Evolutionary conservation across 1,140 invertebrate species (phyloP), one percentile per base, ranked within the genome.

Genomic region (Melitaea cinxia): DNA sequence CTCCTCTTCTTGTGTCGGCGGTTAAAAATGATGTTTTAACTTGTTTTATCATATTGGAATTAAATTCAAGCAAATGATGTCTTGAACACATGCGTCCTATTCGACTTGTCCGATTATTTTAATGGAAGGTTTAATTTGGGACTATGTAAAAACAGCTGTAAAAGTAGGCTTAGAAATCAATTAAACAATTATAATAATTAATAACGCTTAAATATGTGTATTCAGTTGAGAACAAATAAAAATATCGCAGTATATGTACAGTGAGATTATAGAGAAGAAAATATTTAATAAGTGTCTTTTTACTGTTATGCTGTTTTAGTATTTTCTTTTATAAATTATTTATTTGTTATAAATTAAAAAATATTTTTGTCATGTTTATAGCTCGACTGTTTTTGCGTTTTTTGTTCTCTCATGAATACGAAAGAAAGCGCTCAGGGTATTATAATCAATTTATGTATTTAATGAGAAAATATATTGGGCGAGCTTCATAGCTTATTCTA

Each of bases 401-500:
- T 62, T 52, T 61, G 58, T 61, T 65, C 55, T 70, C 57, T 61
- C 19, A 39, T 65, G 62, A 60, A 70, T 70, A 56, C 62, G n/a
- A 53, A 54, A 12, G 42, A 45, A 60, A 64, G 62, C 63, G 68
- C 64, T 73, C 65, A 73, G 68, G 63, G 50, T 55, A 45, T n/a
- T n/a, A n/a, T 58, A 62, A 52, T 53, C 14, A 45, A 55, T 12
- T 60, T 47, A 47, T 47, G 7, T 47, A 47, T 56, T 26, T 55
- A 63, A 66, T 53, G 45, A 61, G 3, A 67, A 21, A 26, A 56
- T 37, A 52, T 17, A 35, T 49, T 35, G 66, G 70, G 70, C 56
- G 56, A 72, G 70, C 73, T 75, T 65, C 33, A 53, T 72, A 75
- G 73, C 73, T 75, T 75, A 59, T 57, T 72, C 67, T 75, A 75